phyloP scores from a whole-genome alignment of 2,888 invertebrate genomes.

The Trachelus tabidus region DNA sequence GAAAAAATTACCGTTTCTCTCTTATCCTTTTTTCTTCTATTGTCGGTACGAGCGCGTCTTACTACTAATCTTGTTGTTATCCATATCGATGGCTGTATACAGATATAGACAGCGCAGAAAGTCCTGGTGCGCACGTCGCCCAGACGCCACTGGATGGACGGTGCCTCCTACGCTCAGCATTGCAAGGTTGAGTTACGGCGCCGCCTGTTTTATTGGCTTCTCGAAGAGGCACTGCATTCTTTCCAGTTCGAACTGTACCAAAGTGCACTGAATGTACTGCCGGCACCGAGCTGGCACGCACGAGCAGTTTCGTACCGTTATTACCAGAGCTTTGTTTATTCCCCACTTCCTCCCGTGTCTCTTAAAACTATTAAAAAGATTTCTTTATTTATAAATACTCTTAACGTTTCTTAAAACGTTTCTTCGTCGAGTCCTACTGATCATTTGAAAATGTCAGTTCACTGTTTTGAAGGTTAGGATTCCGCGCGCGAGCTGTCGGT shows the following conservation, averaged over 20 bases:
- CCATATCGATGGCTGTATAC: not conserved
- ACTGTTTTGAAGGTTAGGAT: not conserved
- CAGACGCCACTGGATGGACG: not conserved
- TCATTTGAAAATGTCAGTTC: not conserved
- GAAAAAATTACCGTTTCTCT: not conserved
- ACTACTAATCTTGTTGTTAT: not conserved
- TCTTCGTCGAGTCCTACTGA: not conserved
- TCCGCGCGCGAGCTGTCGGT: not conserved
- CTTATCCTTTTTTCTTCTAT: not conserved
- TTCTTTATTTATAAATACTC: no score
- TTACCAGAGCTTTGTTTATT: not conserved
- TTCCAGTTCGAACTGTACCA: slow-evolving; percentile 32
- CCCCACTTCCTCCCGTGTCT: not conserved
- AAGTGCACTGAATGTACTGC: slow-evolving; percentile 21
- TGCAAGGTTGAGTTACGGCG: slow-evolving; percentile 26
- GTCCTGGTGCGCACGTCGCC: not conserved
- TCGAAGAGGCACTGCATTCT: slow-evolving; percentile 27
- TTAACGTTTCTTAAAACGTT: not conserved
- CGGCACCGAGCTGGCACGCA: not conserved
- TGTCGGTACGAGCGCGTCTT: not conserved
- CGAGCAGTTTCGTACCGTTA: not conserved
- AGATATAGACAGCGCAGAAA: not conserved
- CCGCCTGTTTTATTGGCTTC: slow-evolving; percentile 27
- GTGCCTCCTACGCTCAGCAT: slow-evolving; percentile 7
- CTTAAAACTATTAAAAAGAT: no score